phyloP scores from a whole-genome alignment of 2,888 invertebrate genomes.

The Eupithecia subfuscata region DNA sequence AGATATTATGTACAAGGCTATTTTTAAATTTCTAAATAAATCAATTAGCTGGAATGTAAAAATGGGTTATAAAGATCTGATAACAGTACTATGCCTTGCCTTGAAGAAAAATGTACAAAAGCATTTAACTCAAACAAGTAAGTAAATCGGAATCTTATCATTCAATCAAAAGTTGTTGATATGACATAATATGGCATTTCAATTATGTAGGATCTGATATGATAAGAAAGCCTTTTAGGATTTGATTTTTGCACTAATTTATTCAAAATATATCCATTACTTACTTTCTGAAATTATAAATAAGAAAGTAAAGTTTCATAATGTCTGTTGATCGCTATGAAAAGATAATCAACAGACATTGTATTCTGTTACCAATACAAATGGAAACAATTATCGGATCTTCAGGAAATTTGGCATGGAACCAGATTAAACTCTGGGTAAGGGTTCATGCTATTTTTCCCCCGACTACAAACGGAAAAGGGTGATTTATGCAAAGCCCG shows the following conservation, averaged over 20 bases:
- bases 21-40: background rate
- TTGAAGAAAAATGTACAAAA: constrained; percentile 27
- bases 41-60: background rate
- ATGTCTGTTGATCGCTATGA: background rate
- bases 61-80: background rate
- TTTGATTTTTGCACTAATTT: background rate
- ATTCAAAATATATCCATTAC: background rate
- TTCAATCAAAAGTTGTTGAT: constrained; percentile 24
- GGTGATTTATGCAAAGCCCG: background rate
- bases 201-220: constrained; percentile 23
- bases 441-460: background rate
- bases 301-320: background rate
- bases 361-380: background rate
- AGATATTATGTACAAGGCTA: background rate
- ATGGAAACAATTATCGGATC: background rate
- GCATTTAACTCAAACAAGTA: background rate
- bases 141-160: constrained; percentile 13
- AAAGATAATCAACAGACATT: background rate
- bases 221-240: constrained; percentile 7
- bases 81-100: constrained; percentile 43
- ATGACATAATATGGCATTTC: constrained; percentile 20
- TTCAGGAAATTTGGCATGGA: background rate
- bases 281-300: background rate
- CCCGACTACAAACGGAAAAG: background rate
- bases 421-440: background rate